A percentile compares a stretch with the other conserved stretches of the same genome.
phyloP scores from a whole-genome alignment of 2,797 vertebrate genomes.

The Gymnodraco acuticeps region DNA sequence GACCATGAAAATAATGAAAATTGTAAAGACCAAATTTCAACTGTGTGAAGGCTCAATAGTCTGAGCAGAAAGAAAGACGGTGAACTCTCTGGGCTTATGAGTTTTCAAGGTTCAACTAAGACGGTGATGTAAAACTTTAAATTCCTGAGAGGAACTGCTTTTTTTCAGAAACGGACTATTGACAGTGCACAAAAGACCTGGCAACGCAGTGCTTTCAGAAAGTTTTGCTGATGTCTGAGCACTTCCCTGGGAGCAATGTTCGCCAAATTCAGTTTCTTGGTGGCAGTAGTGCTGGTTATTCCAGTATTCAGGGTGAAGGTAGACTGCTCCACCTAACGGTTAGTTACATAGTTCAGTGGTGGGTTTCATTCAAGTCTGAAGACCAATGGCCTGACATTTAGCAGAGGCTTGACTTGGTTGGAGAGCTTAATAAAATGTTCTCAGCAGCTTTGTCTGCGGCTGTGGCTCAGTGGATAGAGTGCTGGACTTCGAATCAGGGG shows the following conservation, averaged over 20 bases:
- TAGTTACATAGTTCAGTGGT: slow-evolving; percentile 22
- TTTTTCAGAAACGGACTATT: slow-evolving; percentile 12
- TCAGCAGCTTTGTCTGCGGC: neutral
- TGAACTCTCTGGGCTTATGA: slow-evolving; percentile 18
- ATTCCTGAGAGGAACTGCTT: slow-evolving; percentile 5
- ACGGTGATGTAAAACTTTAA: slow-evolving; percentile 6
- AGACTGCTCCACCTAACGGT: slow-evolving; percentile 36
- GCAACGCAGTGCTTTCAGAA: too few species aligned
- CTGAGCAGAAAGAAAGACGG: neutral
- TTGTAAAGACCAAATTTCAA: neutral
- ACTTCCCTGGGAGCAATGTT: too few species aligned
- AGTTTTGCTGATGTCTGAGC: too few species aligned
- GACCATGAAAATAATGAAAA: slow-evolving; percentile 18
- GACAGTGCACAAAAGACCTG: neutral
- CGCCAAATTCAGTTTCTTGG: too few species aligned
- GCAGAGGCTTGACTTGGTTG: slow-evolving; percentile 12
- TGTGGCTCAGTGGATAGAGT: too few species aligned
- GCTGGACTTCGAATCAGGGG: too few species aligned
- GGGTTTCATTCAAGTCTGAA: slow-evolving; percentile 27
- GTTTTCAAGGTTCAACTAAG: slow-evolving; percentile 17
- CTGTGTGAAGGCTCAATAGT: slow-evolving; percentile 9
- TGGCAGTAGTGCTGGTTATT: too few species aligned
- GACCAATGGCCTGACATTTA: slow-evolving; percentile 24
- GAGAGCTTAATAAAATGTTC: slow-evolving; percentile 18
- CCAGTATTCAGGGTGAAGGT: too few species aligned